Evolutionary conservation across 2,113 vertebrate genomes (phyloP), one percentile per base, ranked within the genome.

Genomic region (Myodes glareolus): DNA sequence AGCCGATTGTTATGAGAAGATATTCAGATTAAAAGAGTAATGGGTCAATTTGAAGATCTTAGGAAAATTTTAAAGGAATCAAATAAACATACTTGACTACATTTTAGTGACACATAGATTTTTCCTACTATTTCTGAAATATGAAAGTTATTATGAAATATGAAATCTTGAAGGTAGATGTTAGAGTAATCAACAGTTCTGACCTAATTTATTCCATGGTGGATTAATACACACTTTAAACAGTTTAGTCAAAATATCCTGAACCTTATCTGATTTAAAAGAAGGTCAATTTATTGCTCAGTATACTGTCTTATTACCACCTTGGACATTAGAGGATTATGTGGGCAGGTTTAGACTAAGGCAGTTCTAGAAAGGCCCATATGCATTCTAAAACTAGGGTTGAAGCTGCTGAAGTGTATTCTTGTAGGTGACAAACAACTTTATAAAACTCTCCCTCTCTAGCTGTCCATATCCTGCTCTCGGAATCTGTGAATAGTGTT

Each of bases 371-470:
- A 95, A 63, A 78, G 78, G 42, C 7, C 7, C 4, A 14, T 33
- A 3, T 39, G 2, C 76, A 68, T 47, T 8, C 31, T 82, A 55
- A 93, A 91, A 87, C 29, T 36, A 89, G 8, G 8, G 5, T 61
- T 6, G 78, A 91, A 9, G 0, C 55, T 95, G 7, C 27, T 91
- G 91, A 85, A 27, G 70, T 50, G 0, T 72, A 63, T 92, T 91
- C 33, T 88, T 82, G 2, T 78, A 94, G 65, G 12, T 81, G 72
- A 70, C 42, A 90, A 52, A 67, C 7, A 42, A 0, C 6, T 72
- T n/a, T 94, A 42, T 33, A 93, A 87, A 47, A 93, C 87, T 89
- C 47, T 84, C 42, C 4, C 10, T 84, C n/a, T 88, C 76, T 76
- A 10, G 7, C 82, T 58, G 13, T 58, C 27, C 12, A 81, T 8